Percentiles rank a stretch among this genome's conserved stretches.
These are phyloP conservation scores for Pteropus alecto DNA, from an alignment of 2,113 vertebrate genomes.

Conservation along the genomic window DNA sequence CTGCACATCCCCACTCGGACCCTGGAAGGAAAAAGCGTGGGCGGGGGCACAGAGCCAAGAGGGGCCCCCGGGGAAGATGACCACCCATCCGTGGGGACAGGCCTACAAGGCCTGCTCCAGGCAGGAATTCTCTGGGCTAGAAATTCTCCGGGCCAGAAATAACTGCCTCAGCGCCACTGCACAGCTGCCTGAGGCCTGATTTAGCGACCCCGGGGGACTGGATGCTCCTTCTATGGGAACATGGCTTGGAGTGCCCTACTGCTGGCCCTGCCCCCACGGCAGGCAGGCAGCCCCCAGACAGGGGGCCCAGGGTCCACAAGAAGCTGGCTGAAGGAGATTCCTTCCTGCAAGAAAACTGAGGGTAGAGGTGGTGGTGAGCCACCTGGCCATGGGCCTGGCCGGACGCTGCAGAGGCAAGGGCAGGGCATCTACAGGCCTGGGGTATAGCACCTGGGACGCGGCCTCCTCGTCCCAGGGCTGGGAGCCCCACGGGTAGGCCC, in stretches of 20 bases:
- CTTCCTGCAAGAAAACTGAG: background rate
- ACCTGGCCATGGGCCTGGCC: background rate
- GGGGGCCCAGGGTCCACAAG: background rate
- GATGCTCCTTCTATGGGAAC: slow-evolving; percentile 45
- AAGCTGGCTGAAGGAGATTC: background rate
- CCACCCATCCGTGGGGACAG: background rate
- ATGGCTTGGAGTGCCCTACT: background rate
- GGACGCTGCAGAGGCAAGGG: background rate
- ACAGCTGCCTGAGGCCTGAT: slow-evolving; percentile 52
- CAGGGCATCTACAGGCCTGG: background rate
- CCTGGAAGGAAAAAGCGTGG: background rate
- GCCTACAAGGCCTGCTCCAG: background rate
- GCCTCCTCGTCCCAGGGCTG: background rate
- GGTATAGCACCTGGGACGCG: background rate
- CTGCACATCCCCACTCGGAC: background rate
- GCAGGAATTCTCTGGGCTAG: slow-evolving; percentile 70
- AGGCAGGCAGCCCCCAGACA: background rate
- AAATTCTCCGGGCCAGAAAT: slow-evolving; percentile 73
- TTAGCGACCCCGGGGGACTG: slow-evolving; percentile 61
- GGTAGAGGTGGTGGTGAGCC: background rate
- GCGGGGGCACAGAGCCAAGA: background rate
- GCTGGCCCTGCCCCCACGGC: background rate
- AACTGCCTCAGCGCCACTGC: background rate
- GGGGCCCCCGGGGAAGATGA: background rate
- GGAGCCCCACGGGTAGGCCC: background rate